Conservation (phyloP, 2,113 vertebrate species). For the Gracilinanus agilis region DNA sequence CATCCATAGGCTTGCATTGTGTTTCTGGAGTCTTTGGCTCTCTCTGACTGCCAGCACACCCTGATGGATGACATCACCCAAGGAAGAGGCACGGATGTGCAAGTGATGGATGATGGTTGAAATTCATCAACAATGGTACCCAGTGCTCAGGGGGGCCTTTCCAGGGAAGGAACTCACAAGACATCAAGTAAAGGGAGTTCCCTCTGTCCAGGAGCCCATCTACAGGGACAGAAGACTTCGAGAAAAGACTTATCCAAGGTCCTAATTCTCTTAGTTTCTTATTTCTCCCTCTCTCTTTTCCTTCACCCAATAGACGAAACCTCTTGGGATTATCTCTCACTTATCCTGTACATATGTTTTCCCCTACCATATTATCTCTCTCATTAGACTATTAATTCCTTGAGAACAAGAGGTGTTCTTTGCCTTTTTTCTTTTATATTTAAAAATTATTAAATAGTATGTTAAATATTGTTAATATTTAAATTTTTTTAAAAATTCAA, state of each 20-base stretch:
- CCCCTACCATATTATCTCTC: not conserved
- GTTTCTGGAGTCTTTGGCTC: slow-evolving; percentile 31
- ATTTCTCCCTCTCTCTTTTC: not conserved
- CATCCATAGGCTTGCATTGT: not conserved
- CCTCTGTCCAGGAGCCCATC: not conserved
- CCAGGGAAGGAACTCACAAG: not conserved
- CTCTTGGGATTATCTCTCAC: not conserved
- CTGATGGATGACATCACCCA: not conserved
- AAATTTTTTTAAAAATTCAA: too few relatives aligned
- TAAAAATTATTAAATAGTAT: too few relatives aligned
- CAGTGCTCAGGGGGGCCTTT: not conserved
- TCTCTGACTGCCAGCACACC: not conserved
- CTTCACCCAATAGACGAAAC: not conserved
- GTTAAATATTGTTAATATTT: too few relatives aligned
- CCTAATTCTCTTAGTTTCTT: not conserved
- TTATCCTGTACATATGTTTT: not conserved
- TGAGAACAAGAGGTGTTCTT: not conserved
- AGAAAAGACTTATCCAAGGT: too few relatives aligned
- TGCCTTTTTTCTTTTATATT: not conserved
- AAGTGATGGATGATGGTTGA: not conserved
- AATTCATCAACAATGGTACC: slow-evolving; percentile 10
- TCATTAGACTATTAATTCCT: not conserved
- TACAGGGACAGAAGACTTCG: too few relatives aligned
- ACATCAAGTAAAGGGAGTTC: not conserved
- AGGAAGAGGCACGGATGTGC: not conserved